Percentiles rank a stretch among this genome's conserved stretches.
These are phyloP conservation scores for Anodontia alba DNA, from an alignment of 2,888 invertebrate genomes.

Conservation along the genomic window DNA sequence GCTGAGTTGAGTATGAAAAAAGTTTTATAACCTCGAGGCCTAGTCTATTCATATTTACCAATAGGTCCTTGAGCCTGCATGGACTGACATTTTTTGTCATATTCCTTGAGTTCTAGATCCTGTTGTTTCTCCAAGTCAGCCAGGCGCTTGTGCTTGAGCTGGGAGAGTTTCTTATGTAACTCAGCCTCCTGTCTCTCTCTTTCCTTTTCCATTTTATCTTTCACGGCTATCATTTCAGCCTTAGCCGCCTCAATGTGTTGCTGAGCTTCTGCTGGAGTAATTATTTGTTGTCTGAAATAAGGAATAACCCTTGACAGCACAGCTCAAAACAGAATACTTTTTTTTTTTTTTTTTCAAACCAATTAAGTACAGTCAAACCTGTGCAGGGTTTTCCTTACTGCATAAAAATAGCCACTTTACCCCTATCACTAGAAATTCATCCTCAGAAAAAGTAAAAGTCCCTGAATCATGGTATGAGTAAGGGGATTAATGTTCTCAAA, in stretches of 20 bases:
- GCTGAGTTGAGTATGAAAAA: no score
- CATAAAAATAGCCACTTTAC: no score
- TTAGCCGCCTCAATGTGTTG: conserved; percentile 73
- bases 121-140: conserved; percentile 75
- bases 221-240: conserved; percentile 72
- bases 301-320: no score
- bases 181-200: conserved; percentile 72
- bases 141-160: conserved; percentile 73
- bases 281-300: conserved; percentile 56
- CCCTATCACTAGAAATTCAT: no score
- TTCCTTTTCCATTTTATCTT: conserved; percentile 76
- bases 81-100: conserved; percentile 70
- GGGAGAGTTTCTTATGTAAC: conserved; percentile 77
- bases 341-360: neutral
- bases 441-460: no score
- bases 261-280: conserved; percentile 69
- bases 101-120: conserved; percentile 70
- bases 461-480: no score
- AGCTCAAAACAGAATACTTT: neutral
- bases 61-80: conserved; percentile 77
- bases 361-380: neutral
- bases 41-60: conserved; percentile 60
- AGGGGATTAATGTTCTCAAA: no score
- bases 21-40: no score
- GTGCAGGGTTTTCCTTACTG: neutral